phyloP scores from a whole-genome alignment of 2,888 invertebrate genomes.

The Ophion costatus region DNA sequence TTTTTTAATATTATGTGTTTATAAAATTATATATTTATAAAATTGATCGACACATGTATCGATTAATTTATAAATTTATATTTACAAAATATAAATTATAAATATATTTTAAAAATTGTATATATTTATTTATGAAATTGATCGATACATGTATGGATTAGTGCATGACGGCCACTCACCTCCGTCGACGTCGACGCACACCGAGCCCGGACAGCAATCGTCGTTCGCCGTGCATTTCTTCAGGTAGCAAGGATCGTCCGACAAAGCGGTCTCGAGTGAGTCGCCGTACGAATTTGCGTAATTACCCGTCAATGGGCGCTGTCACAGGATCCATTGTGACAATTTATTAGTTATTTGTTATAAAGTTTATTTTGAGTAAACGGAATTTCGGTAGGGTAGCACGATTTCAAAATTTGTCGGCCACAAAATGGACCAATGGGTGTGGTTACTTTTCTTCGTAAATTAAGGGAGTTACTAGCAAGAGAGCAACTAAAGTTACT shows the following conservation, averaged over 20 bases:
- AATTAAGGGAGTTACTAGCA: too few species aligned
- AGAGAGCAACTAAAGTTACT: too few species aligned
- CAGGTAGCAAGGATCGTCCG: conserved; percentile 91
- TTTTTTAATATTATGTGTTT: conserved; percentile 1
- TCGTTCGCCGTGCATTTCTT: conserved; percentile 91
- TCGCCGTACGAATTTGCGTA: conserved; percentile 81
- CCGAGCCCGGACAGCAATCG: conserved; percentile 92
- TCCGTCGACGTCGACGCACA: conserved; percentile 89
- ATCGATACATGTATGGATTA: background rate
- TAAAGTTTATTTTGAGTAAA: background rate
- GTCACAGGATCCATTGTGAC: conserved; percentile 39
- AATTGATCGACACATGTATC: background rate
- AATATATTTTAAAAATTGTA: too few species aligned
- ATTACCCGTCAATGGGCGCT: conserved; percentile 76
- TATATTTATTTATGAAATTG: background rate
- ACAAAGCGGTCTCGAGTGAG: conserved; percentile 84
- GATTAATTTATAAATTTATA: too few species aligned
- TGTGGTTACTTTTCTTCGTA: too few species aligned
- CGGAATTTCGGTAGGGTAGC: background rate
- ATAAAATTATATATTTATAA: too few species aligned
- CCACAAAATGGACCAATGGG: too few species aligned
- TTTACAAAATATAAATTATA: too few species aligned
- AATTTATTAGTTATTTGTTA: background rate
- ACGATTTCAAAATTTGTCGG: background rate
- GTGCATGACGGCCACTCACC: conserved; percentile 82